These are phyloP conservation scores for Pogonognathellus flavescens DNA, from an alignment of 1,140 invertebrate species.

Conservation along the genomic window DNA sequence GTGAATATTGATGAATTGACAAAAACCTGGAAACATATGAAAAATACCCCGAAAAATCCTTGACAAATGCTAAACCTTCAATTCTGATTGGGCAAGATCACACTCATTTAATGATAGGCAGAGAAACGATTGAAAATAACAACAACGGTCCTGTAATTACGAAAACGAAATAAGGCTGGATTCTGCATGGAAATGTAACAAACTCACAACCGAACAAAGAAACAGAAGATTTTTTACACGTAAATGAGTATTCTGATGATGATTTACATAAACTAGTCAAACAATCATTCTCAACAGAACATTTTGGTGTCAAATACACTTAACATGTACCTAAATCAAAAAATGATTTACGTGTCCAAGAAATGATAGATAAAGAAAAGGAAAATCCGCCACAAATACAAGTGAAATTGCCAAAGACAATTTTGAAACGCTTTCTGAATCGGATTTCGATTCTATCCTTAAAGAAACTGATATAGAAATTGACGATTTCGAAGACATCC, in stretches of 20 bases:
- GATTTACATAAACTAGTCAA: slow-evolving; percentile 52
- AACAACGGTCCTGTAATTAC: too few species aligned
- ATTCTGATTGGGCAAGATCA: too few species aligned
- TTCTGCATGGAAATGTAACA: slow-evolving; percentile 23
- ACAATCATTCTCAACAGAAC: slow-evolving; percentile 55
- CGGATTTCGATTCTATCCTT: slow-evolving; percentile 54
- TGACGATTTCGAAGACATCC: slow-evolving; percentile 60
- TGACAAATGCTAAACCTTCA: too few species aligned
- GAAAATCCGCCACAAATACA: background rate
- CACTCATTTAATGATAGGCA: too few species aligned
- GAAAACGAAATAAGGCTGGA: slow-evolving; percentile 20
- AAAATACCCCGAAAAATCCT: background rate
- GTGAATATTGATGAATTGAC: background rate
- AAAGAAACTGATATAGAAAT: slow-evolving; percentile 49
- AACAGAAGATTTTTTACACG: background rate
- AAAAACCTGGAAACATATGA: background rate
- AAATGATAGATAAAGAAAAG: slow-evolving; percentile 12
- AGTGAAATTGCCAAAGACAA: background rate
- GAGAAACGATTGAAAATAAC: too few species aligned
- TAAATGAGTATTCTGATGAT: background rate
- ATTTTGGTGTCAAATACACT: slow-evolving; percentile 56
- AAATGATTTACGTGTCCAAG: slow-evolving; percentile 49
- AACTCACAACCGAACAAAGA: background rate
- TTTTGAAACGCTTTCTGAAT: slow-evolving; percentile 36
- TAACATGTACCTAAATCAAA: background rate